phyloP scores from a whole-genome alignment of 2,888 invertebrate genomes.

The Linyphia triangularis region DNA sequence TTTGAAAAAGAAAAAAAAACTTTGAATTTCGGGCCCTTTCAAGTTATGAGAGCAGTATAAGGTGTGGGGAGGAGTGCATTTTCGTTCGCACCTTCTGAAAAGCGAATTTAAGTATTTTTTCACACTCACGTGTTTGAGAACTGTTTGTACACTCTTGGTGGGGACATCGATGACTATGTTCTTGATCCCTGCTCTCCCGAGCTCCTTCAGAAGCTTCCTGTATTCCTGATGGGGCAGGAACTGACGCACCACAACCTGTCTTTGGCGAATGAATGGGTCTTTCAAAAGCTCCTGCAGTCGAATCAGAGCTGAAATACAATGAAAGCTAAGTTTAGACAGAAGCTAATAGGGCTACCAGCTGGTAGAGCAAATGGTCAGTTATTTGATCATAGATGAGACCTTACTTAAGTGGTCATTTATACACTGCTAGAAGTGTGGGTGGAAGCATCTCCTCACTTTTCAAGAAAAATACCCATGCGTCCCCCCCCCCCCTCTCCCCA shows the following conservation, averaged over 20 bases:
- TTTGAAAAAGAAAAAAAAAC: background rate
- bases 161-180: conserved; percentile 94
- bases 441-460: too few species aligned
- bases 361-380: too few species aligned
- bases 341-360: too few species aligned
- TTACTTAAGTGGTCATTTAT: too few species aligned
- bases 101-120: too few species aligned
- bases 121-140: conserved; percentile 84
- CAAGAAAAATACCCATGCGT: too few species aligned
- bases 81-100: background rate
- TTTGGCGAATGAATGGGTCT: conserved; percentile 77
- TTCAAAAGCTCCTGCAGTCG: conserved; percentile 77
- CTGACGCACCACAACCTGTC: conserved; percentile 77
- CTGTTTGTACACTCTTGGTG: conserved; percentile 89
- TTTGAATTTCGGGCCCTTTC: background rate
- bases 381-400: too few species aligned
- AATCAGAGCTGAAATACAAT: conserved; percentile 75
- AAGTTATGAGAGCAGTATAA: background rate
- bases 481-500: too few species aligned
- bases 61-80: background rate
- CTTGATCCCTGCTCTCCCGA: conserved; percentile 93
- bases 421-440: too few species aligned
- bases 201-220: conserved; percentile 85
- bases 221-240: conserved; percentile 76
- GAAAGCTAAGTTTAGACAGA: background rate